Evolutionary conservation across 2,797 vertebrate species (phyloP), one percentile per base, ranked within the genome.

Genomic region (Vultur gryphus): DNA sequence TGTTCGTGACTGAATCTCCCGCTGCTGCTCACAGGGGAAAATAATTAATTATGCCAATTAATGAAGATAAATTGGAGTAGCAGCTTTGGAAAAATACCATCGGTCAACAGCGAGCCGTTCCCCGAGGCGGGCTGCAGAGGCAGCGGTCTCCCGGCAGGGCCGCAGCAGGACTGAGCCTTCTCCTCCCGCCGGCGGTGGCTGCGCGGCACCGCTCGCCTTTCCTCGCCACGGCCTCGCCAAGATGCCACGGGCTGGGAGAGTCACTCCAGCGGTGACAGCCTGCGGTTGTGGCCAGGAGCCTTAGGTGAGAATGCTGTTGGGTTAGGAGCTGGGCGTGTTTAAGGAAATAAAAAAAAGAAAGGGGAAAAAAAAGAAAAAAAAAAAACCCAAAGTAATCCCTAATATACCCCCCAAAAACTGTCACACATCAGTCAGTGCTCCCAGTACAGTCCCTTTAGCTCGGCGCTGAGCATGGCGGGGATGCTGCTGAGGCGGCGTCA

Each of bases 31-130:
- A 3, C 51, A 3, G 71, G 90, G 84, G 86, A 77, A 52, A 93
- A 95, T 24, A 67, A 93, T 85, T 90, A 72, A 96, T 92, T 95
- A 80, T 80, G 72, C 67, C 77, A 73, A 77, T 93, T 93, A 94
- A 90, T 87, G 91, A 93, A 87, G 90, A 96, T 82, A 87, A 95
- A 66, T 87, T 86, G 78, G 55, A 89, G 83, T 28, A 67, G 64
- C 65, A 46, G 89, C 87, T 90, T 76, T 92, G 89, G 78, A 91
- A 91, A 93, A 96, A 93, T n/a, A 78, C 80, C 69, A 67, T 69
- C 17, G 65, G 86, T 94, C 91, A 94, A 33, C 55, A 95, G 64
- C 62, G 26, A 80, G 70, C 13, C 0, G 0, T 75, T 76, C 62
- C 77, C 77, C 1, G 2, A 77, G 92, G 88, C 2, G 2, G 39